Evolutionary conservation across 2,113 vertebrate species (phyloP), one percentile per base, ranked within the genome.

Genomic region (Pseudolaguvia tuberculata): DNA sequence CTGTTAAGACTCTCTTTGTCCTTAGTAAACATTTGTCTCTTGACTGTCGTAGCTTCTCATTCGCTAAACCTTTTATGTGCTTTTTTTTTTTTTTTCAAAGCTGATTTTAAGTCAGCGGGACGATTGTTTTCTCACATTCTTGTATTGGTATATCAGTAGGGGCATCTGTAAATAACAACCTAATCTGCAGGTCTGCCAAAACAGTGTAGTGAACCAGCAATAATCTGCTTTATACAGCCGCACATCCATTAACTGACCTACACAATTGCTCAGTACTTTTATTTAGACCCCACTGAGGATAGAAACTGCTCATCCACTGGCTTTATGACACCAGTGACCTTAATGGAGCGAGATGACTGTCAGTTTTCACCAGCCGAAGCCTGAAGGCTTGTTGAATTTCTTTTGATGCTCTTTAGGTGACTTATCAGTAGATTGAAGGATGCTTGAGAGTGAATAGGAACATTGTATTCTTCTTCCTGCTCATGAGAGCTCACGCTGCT

Each of bases 291-390:
- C 70, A 59, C 75, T 70, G 83, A 79, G 82, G 84, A 81, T 86
- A 81, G 87, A 86, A 88, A 89, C 86, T 87, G 84, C 75, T 86
- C 81, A 83, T 83, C 73, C 76, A 79, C 80, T 84, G 51, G 82
- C 85, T 84, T 83, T 84, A 85, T 89, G 86, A 89, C 90, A 90
- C 87, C n/a, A 84, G 80, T 89, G 85, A 90, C 88, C 88, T 81
- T 86, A 89, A 87, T 89, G 84, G 83, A 85, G 68, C 77, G 81
- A 83, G 85, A 86, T 83, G 84, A 84, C 4, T n/a, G 50, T 52
- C 86, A 85, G 74, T 75, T 75, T 69, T 72, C 72, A 52, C 62
- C 73, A n/a, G 62, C 81, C 75, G 68, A 77, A 57, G 58, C 63
- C 63, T 62, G 57, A 12, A 65, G 75, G 35, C 57, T 31, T 53